Base-by-base conservation (phyloP, 2,888 invertebrate genomes). In the Notodonta dromedarius region DNA sequence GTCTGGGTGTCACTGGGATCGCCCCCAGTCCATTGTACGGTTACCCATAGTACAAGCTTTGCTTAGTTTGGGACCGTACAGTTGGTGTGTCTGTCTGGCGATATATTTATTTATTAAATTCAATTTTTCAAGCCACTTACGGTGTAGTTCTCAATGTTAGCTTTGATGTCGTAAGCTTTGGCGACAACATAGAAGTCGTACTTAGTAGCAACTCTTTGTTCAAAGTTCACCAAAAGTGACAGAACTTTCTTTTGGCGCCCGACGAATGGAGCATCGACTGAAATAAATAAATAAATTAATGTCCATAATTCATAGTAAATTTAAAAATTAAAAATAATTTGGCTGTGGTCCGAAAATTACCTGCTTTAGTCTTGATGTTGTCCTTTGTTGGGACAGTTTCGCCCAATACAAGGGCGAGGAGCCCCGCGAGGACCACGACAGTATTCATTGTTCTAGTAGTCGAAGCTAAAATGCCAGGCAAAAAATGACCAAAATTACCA, bases 371-470 rank as follows among this genome's bases (percentile, higher is more conserved):
- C 44, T 44, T 56, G 56, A 39, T 5, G 44, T 9, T 44, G 12
- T 54, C 53, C 70, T 69, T 70, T 62, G 68, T 67, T 16, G 82
- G 82, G 58, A 83, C 76, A 68, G 76, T 75, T 48, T 81, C 80
- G 63, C 89, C 90, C 60, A 85, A 72, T 63, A 86, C 87, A 71
- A 94, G 73, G 72, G 88, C 90, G 70, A 90, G 80, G 42, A 92
- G 78, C 72, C 86, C 86, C 58, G 90, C 86, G 60, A 94, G 77
- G 63, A 91, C 79, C 69, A 93, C 66, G 84, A 92, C 88, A 87
- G 92, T 90, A 90, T 90, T 94, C 94, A 93, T 93, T 73, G 77
- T 90, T 71, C 71, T 74, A 78, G 75, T 78, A 70, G 69, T 73
- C 76, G 78, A 79, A 82, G 82, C 69, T 79, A 87, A 91, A 14